Conservation (phyloP, 2,888 invertebrate species). For the Phrixothrix hirtus region DNA sequence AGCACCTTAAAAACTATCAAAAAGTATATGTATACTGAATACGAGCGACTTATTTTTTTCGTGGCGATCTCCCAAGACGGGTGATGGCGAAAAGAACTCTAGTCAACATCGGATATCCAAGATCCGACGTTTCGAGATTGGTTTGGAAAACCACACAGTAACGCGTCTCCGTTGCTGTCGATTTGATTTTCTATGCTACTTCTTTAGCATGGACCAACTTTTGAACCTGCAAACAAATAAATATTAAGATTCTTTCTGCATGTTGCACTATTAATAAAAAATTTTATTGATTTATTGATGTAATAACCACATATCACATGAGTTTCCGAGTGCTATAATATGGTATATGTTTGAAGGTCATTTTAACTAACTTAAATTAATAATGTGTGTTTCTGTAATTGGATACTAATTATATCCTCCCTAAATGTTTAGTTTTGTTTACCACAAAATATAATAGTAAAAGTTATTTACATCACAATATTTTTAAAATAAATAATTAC, state of each 20-base stretch:
- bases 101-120: slow-evolving; percentile 55
- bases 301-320: background rate
- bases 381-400: background rate
- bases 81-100: slow-evolving; percentile 53
- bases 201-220: background rate
- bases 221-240: background rate
- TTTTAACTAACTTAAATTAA: background rate
- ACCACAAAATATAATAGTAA: too few relatives aligned
- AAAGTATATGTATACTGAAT: background rate
- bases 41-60: slow-evolving; percentile 48
- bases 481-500: too few relatives aligned
- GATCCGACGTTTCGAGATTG: slow-evolving; percentile 46
- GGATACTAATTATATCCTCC: background rate
- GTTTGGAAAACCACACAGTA: slow-evolving; percentile 11
- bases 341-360: background rate
- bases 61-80: slow-evolving; percentile 54
- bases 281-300: background rate
- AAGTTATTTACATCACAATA: too few relatives aligned
- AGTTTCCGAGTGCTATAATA: too few relatives aligned
- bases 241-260: background rate
- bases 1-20: background rate
- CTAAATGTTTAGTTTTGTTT: too few relatives aligned
- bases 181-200: slow-evolving; percentile 2
- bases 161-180: slow-evolving; percentile 22
- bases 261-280: background rate